Base-by-base conservation (phyloP, 2,888 invertebrate species). In the Heterodera filipjevi region DNA sequence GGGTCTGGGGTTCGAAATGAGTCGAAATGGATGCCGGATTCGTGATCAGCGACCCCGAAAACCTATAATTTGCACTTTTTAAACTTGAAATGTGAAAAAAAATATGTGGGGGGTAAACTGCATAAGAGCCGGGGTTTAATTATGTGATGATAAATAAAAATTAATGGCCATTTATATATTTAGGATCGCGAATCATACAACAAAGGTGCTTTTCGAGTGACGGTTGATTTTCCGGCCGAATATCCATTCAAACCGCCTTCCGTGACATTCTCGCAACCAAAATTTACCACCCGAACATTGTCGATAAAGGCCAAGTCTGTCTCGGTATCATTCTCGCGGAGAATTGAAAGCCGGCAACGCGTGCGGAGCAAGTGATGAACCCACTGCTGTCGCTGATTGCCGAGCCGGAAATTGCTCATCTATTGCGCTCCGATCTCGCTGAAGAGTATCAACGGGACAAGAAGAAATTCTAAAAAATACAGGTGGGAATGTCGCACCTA, bases 181-280 rank as follows among this genome's bases (percentile, higher is more conserved):
- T 90, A 96, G 95, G 96, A 97, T 88, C 95, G 94, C 91, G 93
- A 95, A 85, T 97, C 98, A 2, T 99, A 96, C 91, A 97, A 96
- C 90, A 98, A 96, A 92, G 98, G 98, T 86, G 98, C 98, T 84
- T 99, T 99, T 92, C 93, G 94, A 90, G 96, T 99, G 90, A 95
- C 96, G 91, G 96, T 99, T 83, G 95, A 95, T 90, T 99, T 97
- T 90, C 99, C 99, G 77, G 96, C 98, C 79, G 99, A 99, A 90
- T 99, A 99, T 91, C 99, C 99, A 3, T 99, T 99, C 90, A 99
- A 99, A 91, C 99, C 99, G 81, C 98, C 98, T 84, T 96, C 96
- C 92, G 95, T 99, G 90, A 94, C 94, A 90, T 99, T 99, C n/a
- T n/a, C 91, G 95, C 95, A 92, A 99, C 99, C 83, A 98, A 96